phyloP scores from a whole-genome alignment of 2,797 vertebrate genomes.

The Hephaestus fuliginosus region DNA sequence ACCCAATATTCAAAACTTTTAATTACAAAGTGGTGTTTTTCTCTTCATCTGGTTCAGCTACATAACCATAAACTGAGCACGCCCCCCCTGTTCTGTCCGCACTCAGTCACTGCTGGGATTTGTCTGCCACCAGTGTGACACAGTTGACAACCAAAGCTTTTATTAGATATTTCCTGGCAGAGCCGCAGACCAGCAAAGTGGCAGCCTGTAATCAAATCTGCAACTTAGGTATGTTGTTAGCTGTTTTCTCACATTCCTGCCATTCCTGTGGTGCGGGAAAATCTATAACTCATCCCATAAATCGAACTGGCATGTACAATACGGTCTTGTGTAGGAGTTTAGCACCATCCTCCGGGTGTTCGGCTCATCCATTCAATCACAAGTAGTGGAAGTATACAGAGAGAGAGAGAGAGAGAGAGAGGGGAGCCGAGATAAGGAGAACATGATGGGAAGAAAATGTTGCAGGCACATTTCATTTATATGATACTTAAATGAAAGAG shows the following conservation, averaged over 20 bases:
- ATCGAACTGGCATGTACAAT: conserved; percentile 67
- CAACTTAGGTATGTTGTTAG: conserved; percentile 48
- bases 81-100: neutral
- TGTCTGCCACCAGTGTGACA: neutral
- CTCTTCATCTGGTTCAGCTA: conserved; percentile 14
- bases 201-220: conserved; percentile 57
- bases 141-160: conserved; percentile 27
- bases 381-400: conserved; percentile 28
- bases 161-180: conserved; percentile 31
- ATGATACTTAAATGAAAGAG: conserved; percentile 70
- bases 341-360: conserved; percentile 57
- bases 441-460: conserved; percentile 66
- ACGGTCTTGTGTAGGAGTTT: conserved; percentile 56
- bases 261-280: conserved; percentile 34
- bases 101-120: conserved; percentile 23
- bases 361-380: conserved; percentile 69
- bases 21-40: conserved; percentile 24
- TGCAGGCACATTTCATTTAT: conserved; percentile 66
- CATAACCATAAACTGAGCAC: conserved; percentile 3
- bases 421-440: conserved; percentile 59
- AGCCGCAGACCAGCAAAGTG: conserved; percentile 14
- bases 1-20: conserved; percentile 18
- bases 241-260: conserved; percentile 57
- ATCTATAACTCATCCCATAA: conserved; percentile 75
- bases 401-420: conserved; percentile 11